Conservation (phyloP, 92 coral and sea anemone genomes). For the Epizoanthus scotinus region DNA sequence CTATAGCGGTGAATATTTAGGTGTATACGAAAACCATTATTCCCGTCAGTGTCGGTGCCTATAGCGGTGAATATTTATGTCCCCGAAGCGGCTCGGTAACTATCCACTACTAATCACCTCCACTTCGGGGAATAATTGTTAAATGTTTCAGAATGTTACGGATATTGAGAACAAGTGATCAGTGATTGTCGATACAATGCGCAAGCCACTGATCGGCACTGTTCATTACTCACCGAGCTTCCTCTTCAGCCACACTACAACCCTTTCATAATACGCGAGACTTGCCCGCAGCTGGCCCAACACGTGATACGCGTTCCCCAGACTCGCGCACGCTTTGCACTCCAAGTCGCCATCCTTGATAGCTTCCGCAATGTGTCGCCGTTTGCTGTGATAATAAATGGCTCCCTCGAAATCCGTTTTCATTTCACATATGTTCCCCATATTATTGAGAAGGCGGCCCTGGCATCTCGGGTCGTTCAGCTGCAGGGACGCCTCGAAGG, state of each 20-base stretch:
- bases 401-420: constrained; percentile 80
- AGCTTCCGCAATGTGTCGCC: constrained; percentile 65
- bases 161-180: too few relatives aligned
- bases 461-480: constrained; percentile 62
- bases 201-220: too few relatives aligned
- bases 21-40: too few relatives aligned
- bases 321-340: constrained; percentile 83
- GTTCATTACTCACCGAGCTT: constrained; percentile 58
- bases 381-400: constrained; percentile 73
- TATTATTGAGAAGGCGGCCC: constrained; percentile 77
- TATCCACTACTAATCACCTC: too few relatives aligned
- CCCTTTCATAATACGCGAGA: constrained; percentile 80
- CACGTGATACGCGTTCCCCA: constrained; percentile 76
- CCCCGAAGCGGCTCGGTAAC: too few relatives aligned
- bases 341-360: constrained; percentile 79
- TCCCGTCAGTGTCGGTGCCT: too few relatives aligned
- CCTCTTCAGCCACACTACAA: constrained; percentile 69
- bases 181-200: background rate
- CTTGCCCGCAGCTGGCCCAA: constrained; percentile 72
- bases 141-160: too few relatives aligned
- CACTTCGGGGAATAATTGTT: too few relatives aligned
- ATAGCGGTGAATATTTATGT: too few relatives aligned
- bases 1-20: too few relatives aligned
- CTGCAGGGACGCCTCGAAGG: constrained; percentile 71
- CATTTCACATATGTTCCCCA: constrained; percentile 93